Conservation (phyloP, 1,140 invertebrate species). For the Drosophila micromelanica region DNA sequence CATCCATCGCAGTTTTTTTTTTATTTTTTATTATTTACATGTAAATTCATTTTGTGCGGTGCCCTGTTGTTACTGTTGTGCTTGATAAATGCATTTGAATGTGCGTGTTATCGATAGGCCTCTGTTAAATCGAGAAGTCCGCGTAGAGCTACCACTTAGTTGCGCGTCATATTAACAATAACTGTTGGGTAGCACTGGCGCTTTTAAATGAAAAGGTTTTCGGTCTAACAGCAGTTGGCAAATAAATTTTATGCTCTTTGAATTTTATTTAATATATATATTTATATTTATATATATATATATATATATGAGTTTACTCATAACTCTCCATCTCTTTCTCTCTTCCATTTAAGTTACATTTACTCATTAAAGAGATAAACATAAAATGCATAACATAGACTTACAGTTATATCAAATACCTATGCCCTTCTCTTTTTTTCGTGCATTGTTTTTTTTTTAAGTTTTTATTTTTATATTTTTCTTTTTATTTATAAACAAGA, state of each 20-base stretch:
- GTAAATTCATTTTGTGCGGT: constrained; percentile 3
- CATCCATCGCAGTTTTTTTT: constrained; percentile 39
- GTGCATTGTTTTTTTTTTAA: constrained; percentile 11
- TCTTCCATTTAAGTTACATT: constrained; percentile 35
- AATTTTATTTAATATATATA: constrained; percentile 44
- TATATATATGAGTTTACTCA: constrained; percentile 36
- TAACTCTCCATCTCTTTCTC: constrained; percentile 13
- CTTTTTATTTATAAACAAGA: constrained; percentile 42
- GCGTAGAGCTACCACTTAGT: neutral
- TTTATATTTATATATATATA: constrained; percentile 7
- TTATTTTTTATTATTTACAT: neutral
- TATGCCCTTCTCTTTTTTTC: constrained; percentile 17
- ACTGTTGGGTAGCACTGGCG: neutral
- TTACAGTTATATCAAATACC: constrained; percentile 51
- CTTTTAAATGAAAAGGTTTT: neutral
- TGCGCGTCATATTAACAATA: neutral
- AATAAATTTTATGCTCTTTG: constrained; percentile 24
- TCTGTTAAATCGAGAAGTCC: neutral
- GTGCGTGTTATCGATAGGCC: neutral
- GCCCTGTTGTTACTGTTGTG: neutral
- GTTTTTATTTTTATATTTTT: constrained; percentile 5
- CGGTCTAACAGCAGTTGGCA: neutral
- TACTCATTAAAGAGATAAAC: constrained; percentile 43
- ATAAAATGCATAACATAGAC: constrained; percentile 53
- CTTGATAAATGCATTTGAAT: neutral